Percentiles rank a stretch among this genome's conserved stretches.
Evolutionary conservation across 1,140 invertebrate species (phyloP).

Genomic region (Drosophila seguyi): DNA sequence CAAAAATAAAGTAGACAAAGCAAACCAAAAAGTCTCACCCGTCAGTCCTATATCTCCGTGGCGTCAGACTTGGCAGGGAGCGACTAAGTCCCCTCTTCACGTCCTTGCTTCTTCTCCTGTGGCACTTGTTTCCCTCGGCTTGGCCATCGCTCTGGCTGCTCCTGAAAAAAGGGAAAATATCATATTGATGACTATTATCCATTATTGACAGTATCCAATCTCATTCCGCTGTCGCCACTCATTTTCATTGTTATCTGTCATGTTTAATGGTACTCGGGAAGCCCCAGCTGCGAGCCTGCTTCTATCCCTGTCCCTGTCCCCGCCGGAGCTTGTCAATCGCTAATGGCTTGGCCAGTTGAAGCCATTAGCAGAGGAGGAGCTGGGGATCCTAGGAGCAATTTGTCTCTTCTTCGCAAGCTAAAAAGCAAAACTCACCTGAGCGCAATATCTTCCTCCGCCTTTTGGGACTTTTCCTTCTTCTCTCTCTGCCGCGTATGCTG

Average conservation of each 20-base stretch:
- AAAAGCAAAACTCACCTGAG: constrained; percentile 33
- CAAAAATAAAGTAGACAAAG: constrained; percentile 23
- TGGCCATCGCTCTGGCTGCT: neutral
- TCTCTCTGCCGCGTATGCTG: neutral
- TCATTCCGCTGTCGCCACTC: constrained; percentile 33
- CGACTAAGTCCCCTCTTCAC: constrained; percentile 6
- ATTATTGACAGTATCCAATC: constrained; percentile 43
- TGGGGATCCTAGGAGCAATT: constrained; percentile 7
- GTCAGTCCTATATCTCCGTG: neutral
- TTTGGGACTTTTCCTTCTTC: neutral
- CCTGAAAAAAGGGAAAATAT: constrained; percentile 32
- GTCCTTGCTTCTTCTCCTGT: neutral
- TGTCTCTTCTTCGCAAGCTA: constrained; percentile 5
- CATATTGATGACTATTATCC: constrained; percentile 37
- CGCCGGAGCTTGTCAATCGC: constrained; percentile 22
- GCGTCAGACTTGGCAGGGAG: constrained; percentile 23
- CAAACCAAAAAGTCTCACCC: constrained; percentile 18
- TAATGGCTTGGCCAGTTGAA: constrained; percentile 22
- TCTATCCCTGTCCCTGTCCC: no score
- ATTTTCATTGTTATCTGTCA: constrained; percentile 45
- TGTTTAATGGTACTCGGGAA: constrained; percentile 25
- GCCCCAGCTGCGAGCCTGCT: constrained; percentile 3
- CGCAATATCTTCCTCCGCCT: constrained; percentile 13
- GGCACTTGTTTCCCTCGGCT: neutral
- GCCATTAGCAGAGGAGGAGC: constrained; percentile 8